Evolutionary conservation across 2,797 vertebrate species (phyloP).

Genomic region (Ibycter americanus): DNA sequence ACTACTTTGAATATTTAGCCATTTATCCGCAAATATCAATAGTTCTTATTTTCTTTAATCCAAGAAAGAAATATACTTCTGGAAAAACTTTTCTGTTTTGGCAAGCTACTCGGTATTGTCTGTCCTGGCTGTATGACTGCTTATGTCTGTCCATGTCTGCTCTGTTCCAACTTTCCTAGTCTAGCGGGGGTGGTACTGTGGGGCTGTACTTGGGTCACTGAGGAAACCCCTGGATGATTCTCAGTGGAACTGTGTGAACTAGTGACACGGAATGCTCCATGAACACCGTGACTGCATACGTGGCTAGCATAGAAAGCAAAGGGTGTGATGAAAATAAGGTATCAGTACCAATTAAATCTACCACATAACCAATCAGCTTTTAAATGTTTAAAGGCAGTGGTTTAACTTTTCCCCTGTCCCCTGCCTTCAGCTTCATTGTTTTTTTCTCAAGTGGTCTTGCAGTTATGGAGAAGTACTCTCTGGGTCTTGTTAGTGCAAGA

Average conservation of each 20-base stretch:
- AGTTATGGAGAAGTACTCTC: not conserved
- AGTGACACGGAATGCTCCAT: not conserved
- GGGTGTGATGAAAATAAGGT: not conserved
- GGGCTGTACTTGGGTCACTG: not conserved
- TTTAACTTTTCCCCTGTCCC: not conserved
- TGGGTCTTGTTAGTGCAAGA: not conserved
- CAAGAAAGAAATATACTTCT: not conserved
- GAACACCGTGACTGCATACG: not conserved
- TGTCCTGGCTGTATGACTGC: not conserved
- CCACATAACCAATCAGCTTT: not conserved
- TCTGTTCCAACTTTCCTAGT: not conserved
- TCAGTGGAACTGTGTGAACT: not conserved
- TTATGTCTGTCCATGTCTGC: not conserved
- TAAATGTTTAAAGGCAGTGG: not conserved
- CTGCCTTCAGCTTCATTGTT: not conserved
- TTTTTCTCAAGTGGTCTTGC: not conserved
- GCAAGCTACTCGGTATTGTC: not conserved
- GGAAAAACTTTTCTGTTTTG: not conserved
- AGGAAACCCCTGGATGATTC: not conserved
- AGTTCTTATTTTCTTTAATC: not conserved
- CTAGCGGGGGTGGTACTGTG: rapidly evolving
- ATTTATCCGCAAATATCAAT: not conserved
- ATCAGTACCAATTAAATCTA: not conserved
- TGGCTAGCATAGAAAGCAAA: not conserved
- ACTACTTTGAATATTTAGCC: not conserved